Evolutionary conservation across 2,113 vertebrate genomes (phyloP).

Genomic region (Mesoclemmys tuberculata): DNA sequence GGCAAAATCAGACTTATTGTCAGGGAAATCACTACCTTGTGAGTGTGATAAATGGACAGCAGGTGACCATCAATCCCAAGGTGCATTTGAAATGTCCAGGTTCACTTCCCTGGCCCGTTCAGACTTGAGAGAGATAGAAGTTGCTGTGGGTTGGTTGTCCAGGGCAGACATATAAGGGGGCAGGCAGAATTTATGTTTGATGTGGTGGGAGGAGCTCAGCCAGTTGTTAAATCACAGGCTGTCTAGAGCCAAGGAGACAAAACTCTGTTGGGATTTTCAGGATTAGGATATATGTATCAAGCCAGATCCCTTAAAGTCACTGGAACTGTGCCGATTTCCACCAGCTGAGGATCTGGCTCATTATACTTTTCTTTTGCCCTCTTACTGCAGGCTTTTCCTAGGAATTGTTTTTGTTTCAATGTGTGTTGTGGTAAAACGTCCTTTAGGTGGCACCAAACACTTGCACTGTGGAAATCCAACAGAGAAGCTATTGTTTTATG

Average conservation of each 20-base stretch:
- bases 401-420: not conserved
- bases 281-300: not conserved
- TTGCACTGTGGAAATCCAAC: not conserved
- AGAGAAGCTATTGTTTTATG: not conserved
- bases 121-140: not conserved
- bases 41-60: not conserved
- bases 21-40: not conserved
- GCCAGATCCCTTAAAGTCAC: not conserved
- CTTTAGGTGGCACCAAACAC: constrained; percentile 69
- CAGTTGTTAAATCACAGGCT: not conserved
- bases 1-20: not conserved
- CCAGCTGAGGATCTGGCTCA: fast-evolving
- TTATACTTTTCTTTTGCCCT: not conserved
- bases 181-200: not conserved
- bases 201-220: not conserved
- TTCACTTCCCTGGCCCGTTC: fast-evolving
- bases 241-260: not conserved
- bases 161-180: not conserved
- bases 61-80: not conserved
- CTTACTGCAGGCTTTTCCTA: not conserved
- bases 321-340: not conserved
- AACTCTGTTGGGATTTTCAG: not conserved
- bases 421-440: not conserved
- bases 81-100: not conserved
- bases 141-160: not conserved